Percentiles rank a stretch among this genome's conserved stretches.
phyloP scores from a whole-genome alignment of 2,113 vertebrate species.

The Pseudopodoces humilis region DNA sequence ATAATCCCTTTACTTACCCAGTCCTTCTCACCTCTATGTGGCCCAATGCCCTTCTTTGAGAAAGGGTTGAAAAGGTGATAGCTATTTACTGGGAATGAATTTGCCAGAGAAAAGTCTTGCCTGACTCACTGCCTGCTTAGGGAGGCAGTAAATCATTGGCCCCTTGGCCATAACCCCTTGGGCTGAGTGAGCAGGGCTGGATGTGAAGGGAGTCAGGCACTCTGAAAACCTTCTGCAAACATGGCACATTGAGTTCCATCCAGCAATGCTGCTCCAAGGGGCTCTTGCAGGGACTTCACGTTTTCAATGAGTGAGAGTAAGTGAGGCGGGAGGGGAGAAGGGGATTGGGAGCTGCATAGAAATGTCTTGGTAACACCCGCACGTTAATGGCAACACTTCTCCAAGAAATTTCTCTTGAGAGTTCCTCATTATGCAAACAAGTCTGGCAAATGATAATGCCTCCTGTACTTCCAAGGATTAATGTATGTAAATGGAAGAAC shows the following conservation, averaged over 20 bases:
- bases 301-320: neutral
- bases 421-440: constrained; percentile 62
- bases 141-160: neutral
- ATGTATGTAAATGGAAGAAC: constrained; percentile 48
- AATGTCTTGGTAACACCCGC: neutral
- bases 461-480: constrained; percentile 49
- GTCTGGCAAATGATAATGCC: constrained; percentile 51
- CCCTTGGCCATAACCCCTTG: neutral
- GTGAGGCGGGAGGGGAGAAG: neutral
- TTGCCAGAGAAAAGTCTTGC: neutral
- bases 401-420: constrained; percentile 43
- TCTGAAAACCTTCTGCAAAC: neutral
- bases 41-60: neutral
- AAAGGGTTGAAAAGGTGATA: neutral
- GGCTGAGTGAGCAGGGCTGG: neutral
- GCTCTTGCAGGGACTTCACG: neutral
- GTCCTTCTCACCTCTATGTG: neutral
- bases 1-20: neutral
- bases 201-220: neutral
- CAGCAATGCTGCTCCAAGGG: neutral
- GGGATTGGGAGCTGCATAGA: neutral
- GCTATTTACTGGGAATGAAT: neutral
- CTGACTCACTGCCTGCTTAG: neutral
- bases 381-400: constrained; percentile 5
- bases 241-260: neutral